Evolutionary conservation across 2,797 vertebrate genomes (phyloP).

Genomic region (Danio jaintianensis): DNA sequence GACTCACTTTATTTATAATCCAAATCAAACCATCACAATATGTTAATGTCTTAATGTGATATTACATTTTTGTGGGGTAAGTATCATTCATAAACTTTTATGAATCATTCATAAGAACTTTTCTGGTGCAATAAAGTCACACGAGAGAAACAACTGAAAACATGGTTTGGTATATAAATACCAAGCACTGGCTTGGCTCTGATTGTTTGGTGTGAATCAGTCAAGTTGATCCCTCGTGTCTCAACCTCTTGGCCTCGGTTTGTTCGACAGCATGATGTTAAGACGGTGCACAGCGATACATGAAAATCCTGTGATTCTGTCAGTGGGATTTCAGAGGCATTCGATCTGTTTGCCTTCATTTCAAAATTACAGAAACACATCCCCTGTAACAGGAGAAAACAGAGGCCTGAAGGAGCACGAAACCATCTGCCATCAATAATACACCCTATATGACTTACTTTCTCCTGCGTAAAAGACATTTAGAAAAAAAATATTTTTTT

Average conservation of each 20-base stretch:
- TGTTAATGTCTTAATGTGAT: not conserved
- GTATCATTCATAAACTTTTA: not conserved
- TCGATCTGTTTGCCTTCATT: not conserved
- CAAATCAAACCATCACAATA: not conserved
- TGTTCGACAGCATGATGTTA: not conserved
- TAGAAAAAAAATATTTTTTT: not conserved
- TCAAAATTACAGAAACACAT: not conserved
- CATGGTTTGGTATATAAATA: not conserved
- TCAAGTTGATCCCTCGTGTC: not conserved
- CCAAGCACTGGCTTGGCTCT: not conserved
- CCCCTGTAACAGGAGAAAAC: not conserved
- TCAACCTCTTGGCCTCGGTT: not conserved
- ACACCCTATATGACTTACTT: not conserved
- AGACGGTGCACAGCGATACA: not conserved
- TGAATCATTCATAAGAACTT: too few species aligned
- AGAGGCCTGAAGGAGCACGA: constrained; percentile 19
- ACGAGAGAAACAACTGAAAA: not conserved
- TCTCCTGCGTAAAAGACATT: not conserved
- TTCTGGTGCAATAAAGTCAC: too few species aligned
- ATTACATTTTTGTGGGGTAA: not conserved
- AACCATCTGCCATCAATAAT: not conserved
- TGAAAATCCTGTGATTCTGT: not conserved
- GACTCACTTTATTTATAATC: not conserved
- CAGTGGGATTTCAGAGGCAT: not conserved
- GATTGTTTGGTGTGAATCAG: not conserved